phyloP scores from a whole-genome alignment of 2,113 vertebrate species.

The Hemicordylus capensis region DNA sequence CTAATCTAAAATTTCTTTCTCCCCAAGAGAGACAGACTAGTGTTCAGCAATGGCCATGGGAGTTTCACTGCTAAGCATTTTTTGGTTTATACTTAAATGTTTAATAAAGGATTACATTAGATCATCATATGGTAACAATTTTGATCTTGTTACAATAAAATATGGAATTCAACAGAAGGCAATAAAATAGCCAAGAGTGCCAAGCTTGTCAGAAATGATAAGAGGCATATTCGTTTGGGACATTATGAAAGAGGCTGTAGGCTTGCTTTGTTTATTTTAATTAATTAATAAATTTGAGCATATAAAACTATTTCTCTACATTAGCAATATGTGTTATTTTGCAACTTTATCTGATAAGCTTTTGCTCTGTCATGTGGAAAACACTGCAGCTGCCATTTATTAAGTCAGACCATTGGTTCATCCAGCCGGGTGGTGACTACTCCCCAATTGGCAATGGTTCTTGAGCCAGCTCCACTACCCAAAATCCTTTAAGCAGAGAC shows the following conservation, averaged over 20 bases:
- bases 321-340: slow-evolving; percentile 45
- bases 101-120: slow-evolving; percentile 48
- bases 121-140: slow-evolving; percentile 74
- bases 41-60: not conserved
- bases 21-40: not conserved
- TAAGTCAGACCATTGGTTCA: slow-evolving; percentile 11
- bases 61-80: slow-evolving; percentile 37
- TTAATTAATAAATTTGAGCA: too few species aligned
- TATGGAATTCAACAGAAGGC: slow-evolving; percentile 72
- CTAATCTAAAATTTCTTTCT: slow-evolving; percentile 14
- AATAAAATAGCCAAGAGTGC: slow-evolving; percentile 62
- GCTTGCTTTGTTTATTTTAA: too few species aligned
- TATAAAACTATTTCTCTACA: slow-evolving; percentile 36
- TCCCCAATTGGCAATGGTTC: not conserved
- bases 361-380: slow-evolving; percentile 25
- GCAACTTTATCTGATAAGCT: not conserved
- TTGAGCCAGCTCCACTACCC: too few species aligned
- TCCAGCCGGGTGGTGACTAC: not conserved
- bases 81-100: slow-evolving; percentile 43
- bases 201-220: slow-evolving; percentile 69
- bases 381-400: not conserved
- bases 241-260: slow-evolving; percentile 14
- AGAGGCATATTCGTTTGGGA: slow-evolving; percentile 47
- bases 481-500: not conserved
- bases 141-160: slow-evolving; percentile 76